Conservation (phyloP, 2,113 vertebrate species). For the Edolisoma coerulescens region DNA sequence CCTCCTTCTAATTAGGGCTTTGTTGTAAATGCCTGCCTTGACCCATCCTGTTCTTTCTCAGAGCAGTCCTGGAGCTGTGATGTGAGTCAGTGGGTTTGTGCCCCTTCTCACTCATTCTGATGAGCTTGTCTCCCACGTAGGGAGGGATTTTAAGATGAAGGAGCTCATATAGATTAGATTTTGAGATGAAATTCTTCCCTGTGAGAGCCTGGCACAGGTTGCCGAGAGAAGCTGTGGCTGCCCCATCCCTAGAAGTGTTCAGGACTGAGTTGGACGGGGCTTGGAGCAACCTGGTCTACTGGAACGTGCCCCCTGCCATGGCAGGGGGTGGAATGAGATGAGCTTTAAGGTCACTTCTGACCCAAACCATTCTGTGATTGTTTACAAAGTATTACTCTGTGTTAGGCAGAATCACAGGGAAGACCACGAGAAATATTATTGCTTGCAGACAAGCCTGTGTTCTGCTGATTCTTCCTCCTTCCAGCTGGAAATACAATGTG, state of each 20-base stretch:
- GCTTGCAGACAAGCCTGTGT: background rate
- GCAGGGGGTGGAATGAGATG: background rate
- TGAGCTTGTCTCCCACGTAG: accelerated
- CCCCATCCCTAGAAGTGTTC: background rate
- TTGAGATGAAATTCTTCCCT: background rate
- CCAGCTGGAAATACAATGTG: background rate
- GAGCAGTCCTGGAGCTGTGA: background rate
- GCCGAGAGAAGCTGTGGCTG: background rate
- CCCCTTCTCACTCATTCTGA: background rate
- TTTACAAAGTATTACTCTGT: background rate
- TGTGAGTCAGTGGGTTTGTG: background rate
- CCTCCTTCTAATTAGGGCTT: background rate
- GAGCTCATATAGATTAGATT: background rate
- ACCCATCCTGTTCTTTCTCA: background rate
- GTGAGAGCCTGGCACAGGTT: background rate
- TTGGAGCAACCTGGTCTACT: background rate
- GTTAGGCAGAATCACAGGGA: background rate
- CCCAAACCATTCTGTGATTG: background rate
- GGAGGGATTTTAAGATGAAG: background rate
- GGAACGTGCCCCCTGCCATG: background rate
- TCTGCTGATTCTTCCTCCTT: background rate
- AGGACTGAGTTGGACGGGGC: background rate
- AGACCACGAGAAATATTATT: accelerated
- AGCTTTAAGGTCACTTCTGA: background rate
- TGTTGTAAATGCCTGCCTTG: background rate